phyloP scores from a whole-genome alignment of 2,888 invertebrate species.

The Apamea epomidion region DNA sequence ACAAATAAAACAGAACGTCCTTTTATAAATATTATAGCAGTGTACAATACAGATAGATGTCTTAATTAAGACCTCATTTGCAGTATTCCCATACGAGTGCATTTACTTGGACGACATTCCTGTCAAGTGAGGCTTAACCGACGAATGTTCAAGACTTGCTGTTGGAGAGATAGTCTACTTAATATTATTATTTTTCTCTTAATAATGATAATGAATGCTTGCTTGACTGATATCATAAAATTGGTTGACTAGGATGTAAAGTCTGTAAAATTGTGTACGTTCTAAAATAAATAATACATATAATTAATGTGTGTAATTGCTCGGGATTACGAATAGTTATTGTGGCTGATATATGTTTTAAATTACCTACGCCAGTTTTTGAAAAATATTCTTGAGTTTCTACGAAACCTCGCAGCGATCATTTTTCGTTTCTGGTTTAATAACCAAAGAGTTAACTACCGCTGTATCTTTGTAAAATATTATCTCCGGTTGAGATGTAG shows the following conservation, averaged over 20 bases:
- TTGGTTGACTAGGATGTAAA: neutral
- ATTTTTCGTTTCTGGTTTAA: conserved; percentile 35
- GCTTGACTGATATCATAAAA: conserved; percentile 3
- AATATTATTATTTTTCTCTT: conserved; percentile 10
- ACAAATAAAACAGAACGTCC: conserved; percentile 48
- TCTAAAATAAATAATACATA: neutral
- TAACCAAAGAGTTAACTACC: conserved; percentile 44
- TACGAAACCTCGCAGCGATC: neutral
- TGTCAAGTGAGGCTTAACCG: conserved; percentile 41
- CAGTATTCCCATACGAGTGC: conserved; percentile 56
- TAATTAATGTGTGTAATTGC: neutral
- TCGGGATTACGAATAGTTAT: neutral
- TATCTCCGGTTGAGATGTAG: conserved; percentile 54
- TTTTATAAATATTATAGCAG: conserved; percentile 62
- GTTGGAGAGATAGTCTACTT: conserved; percentile 17
- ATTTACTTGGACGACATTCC: conserved; percentile 61
- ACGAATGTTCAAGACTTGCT: conserved; percentile 39
- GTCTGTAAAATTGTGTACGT: neutral
- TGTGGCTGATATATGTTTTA: neutral
- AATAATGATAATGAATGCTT: neutral
- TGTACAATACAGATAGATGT: conserved; percentile 64
- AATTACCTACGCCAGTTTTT: conserved; percentile 1
- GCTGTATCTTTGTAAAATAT: conserved; percentile 47
- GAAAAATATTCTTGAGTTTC: neutral
- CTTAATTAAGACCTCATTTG: conserved; percentile 67